A percentile compares a stretch with the other conserved stretches of the same genome.
These are phyloP conservation scores for Phymatocera aterrima DNA, from an alignment of 2,888 invertebrate genomes.

Conservation along the genomic window DNA sequence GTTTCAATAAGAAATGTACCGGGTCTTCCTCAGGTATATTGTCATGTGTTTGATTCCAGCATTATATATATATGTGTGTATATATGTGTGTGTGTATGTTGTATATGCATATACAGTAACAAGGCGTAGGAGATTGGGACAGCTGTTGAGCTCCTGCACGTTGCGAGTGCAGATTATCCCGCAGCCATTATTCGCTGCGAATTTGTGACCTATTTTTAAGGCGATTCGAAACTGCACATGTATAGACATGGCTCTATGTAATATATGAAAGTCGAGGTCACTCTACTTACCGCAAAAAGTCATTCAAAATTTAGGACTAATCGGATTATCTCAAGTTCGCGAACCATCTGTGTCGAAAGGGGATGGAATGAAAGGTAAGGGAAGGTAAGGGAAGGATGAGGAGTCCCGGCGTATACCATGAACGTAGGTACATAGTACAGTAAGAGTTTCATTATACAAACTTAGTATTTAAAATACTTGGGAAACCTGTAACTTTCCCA, in stretches of 20 bases:
- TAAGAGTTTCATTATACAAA: not conserved
- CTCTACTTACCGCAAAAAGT: not conserved
- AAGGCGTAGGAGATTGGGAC: not conserved
- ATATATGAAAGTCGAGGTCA: not conserved
- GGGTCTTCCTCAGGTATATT: too few species aligned
- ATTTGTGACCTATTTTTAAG: not conserved
- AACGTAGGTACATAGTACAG: not conserved
- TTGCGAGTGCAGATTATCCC: not conserved
- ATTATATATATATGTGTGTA: too few species aligned
- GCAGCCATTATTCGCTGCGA: not conserved
- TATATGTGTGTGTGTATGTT: too few species aligned
- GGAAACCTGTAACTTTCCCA: constrained; percentile 26
- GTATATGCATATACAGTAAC: not conserved
- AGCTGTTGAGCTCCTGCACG: not conserved
- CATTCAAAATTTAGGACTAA: not conserved
- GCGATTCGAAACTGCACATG: not conserved
- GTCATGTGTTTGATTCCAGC: too few species aligned
- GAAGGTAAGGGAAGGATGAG: not conserved
- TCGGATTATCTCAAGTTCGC: constrained; percentile 4
- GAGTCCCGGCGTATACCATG: too few species aligned
- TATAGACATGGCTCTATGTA: too few species aligned
- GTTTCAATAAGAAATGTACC: too few species aligned
- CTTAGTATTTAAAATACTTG: not conserved
- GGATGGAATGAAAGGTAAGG: too few species aligned
- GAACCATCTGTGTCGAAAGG: not conserved